phyloP scores from a whole-genome alignment of 2,113 vertebrate genomes.

The Tenebrosternarchus preto region DNA sequence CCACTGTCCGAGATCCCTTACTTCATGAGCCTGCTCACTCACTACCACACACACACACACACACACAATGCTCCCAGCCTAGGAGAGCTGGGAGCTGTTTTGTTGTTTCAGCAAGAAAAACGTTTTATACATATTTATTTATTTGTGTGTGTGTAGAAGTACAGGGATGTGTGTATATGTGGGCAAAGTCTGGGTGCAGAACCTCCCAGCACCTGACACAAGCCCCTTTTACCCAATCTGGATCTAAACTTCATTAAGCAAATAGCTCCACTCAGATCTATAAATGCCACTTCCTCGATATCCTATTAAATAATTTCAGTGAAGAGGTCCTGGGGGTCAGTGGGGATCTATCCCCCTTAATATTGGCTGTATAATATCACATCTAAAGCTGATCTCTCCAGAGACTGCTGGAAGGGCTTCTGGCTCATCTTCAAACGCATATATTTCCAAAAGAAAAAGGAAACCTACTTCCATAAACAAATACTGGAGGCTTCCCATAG shows the following conservation, averaged over 20 bases:
- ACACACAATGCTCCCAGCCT: constrained; percentile 10
- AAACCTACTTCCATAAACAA: constrained; percentile 41
- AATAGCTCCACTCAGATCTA: constrained; percentile 59
- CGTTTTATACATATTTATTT: too few relatives aligned
- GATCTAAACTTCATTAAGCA: constrained; percentile 61
- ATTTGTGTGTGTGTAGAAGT: too few relatives aligned
- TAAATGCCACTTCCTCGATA: constrained; percentile 59
- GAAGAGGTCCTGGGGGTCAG: constrained; percentile 52
- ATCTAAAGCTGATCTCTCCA: constrained; percentile 52
- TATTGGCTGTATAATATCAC: constrained; percentile 55
- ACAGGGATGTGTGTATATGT: background rate
- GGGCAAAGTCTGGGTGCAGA: constrained; percentile 7
- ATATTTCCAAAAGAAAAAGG: constrained; percentile 23
- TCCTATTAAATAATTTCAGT: constrained; percentile 64
- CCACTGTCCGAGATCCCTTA: constrained; percentile 43
- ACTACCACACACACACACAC: constrained; percentile 4
- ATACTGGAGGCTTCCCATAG: constrained; percentile 7
- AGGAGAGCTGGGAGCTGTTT: background rate
- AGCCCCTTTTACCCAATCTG: constrained; percentile 11
- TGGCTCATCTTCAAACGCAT: constrained; percentile 57
- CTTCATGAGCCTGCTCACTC: constrained; percentile 39
- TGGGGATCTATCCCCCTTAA: constrained; percentile 58
- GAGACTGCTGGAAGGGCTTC: constrained; percentile 43
- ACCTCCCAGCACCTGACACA: background rate
- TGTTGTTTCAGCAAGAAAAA: background rate